Conservation (phyloP, 1,140 invertebrate genomes). For the Andricus grossulariae region DNA sequence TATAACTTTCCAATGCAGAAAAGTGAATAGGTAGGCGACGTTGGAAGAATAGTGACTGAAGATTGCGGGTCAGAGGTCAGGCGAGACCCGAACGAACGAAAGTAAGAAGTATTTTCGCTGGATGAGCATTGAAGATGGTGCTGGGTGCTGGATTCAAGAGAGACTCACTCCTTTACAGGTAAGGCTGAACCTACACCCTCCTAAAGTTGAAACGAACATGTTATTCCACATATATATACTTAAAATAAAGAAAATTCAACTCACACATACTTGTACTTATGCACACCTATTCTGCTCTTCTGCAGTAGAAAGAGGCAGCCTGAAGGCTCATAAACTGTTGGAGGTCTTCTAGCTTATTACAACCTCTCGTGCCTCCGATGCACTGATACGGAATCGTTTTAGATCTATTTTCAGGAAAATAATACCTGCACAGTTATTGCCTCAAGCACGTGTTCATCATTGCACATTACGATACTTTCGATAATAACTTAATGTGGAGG, state of each 20-base stretch:
- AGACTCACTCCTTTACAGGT: constrained; percentile 51
- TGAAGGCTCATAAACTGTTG: constrained; percentile 5
- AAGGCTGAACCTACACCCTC: constrained; percentile 43
- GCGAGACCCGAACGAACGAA: constrained; percentile 58
- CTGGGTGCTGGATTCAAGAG: constrained; percentile 47
- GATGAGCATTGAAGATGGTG: constrained; percentile 53
- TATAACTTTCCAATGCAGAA: constrained; percentile 56
- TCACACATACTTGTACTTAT: constrained; percentile 48
- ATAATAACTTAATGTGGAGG: too few species aligned
- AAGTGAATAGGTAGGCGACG: constrained; percentile 53
- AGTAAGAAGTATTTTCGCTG: constrained; percentile 52
- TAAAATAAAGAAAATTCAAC: constrained; percentile 47
- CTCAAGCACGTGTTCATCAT: constrained; percentile 19
- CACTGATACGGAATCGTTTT: constrained; percentile 15
- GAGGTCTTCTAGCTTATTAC: constrained; percentile 34
- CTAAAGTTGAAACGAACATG: constrained; percentile 38
- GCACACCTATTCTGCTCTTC: constrained; percentile 40
- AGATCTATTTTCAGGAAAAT: constrained; percentile 19
- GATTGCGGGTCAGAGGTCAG: constrained; percentile 60
- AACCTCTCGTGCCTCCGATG: constrained; percentile 23
- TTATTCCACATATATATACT: too few species aligned
- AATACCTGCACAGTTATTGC: not conserved
- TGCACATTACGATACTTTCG: not conserved
- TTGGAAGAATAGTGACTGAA: constrained; percentile 56
- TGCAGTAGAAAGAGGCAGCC: constrained; percentile 21